These are phyloP conservation scores for Laodelphax striatellus DNA, from an alignment of 1,140 invertebrate genomes.

Conservation along the genomic window DNA sequence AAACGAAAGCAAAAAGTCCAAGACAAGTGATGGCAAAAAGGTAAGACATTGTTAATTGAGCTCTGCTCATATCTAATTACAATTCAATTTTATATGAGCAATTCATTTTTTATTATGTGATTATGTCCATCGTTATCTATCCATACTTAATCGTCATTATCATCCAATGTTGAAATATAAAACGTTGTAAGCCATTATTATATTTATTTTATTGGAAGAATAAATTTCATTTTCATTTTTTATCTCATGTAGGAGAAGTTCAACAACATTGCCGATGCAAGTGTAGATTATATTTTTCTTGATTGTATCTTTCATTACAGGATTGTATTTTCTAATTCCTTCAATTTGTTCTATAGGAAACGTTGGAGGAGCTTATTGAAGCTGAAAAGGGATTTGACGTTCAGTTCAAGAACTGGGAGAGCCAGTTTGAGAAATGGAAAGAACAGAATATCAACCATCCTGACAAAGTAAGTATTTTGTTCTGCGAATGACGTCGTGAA, in stretches of 20 bases:
- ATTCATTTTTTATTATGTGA: no score
- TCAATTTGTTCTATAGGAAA: constrained; percentile 16
- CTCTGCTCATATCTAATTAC: constrained; percentile 24
- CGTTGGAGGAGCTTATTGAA: constrained; percentile 40
- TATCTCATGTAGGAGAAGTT: no score
- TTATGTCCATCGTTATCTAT: no score
- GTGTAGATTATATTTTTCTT: no score
- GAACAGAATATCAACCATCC: constrained; percentile 74
- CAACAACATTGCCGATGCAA: no score
- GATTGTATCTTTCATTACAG: background rate
- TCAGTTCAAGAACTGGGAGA: constrained; percentile 74
- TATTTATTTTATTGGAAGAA: no score
- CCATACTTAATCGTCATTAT: no score
- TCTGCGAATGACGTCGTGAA: constrained; percentile 1
- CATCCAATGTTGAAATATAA: no score
- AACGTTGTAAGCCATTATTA: no score
- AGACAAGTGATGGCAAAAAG: background rate
- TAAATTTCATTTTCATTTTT: no score
- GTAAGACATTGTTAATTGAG: background rate
- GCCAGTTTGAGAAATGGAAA: constrained; percentile 74
- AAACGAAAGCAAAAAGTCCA: background rate
- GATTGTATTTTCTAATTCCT: background rate
- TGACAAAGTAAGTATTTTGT: constrained; percentile 46
- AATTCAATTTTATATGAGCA: no score
- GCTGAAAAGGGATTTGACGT: constrained; percentile 68